phyloP scores from a whole-genome alignment of 2,888 invertebrate genomes.

The Oligia fasciuncula region DNA sequence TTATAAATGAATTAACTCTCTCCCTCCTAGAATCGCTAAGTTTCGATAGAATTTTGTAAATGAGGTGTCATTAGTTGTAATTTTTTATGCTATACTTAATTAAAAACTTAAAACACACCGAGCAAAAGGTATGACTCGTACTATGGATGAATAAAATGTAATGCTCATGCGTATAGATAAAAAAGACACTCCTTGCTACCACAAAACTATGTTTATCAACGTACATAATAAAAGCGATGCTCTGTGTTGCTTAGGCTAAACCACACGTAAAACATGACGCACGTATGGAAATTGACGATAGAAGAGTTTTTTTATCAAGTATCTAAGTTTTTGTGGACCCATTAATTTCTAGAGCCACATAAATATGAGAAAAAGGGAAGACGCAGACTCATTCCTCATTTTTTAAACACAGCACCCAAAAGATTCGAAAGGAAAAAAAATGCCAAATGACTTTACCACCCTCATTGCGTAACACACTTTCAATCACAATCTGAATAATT shows the following conservation, averaged over 20 bases:
- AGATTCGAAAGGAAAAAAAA: no score
- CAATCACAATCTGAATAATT: no score
- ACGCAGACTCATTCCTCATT: neutral
- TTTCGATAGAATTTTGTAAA: conserved; percentile 5
- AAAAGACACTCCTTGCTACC: neutral
- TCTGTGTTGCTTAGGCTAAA: neutral
- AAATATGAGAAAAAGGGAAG: neutral
- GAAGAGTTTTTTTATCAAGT: neutral
- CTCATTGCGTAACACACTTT: no score
- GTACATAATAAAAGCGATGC: neutral
- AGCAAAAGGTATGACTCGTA: neutral
- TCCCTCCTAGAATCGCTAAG: neutral
- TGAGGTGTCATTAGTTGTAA: conserved; percentile 10
- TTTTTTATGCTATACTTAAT: neutral
- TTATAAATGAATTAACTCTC: neutral
- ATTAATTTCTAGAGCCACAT: neutral
- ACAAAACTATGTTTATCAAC: neutral
- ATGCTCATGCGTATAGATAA: neutral
- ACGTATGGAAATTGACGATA: neutral
- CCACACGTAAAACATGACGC: no score
- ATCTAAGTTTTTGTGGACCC: neutral
- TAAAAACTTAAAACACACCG: neutral
- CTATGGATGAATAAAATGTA: neutral
- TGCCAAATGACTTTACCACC: neutral
- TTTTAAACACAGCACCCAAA: neutral